phyloP scores from a whole-genome alignment of 2,113 vertebrate genomes.

The Nerophis ophidion region DNA sequence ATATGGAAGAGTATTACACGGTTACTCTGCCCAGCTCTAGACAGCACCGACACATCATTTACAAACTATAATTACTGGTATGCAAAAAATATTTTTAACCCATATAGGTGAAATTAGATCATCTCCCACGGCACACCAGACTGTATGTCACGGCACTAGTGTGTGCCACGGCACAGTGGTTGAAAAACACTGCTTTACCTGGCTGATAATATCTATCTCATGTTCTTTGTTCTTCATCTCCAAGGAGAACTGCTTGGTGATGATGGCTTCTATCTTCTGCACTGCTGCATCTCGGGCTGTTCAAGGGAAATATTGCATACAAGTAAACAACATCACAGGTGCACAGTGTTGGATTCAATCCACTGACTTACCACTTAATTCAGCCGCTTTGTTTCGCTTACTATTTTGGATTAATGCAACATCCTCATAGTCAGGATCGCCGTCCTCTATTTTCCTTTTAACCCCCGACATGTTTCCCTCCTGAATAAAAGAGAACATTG shows the following conservation, averaged over 20 bases:
- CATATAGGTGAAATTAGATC: too few relatives aligned
- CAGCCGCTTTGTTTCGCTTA: conserved; percentile 84
- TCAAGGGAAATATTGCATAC: not conserved
- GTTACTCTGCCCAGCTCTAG: too few relatives aligned
- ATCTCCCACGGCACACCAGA: too few relatives aligned
- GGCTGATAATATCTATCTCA: conserved; percentile 96
- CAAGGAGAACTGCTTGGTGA: conserved; percentile 90
- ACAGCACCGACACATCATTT: too few relatives aligned
- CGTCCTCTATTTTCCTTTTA: conserved; percentile 87
- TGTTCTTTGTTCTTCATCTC: conserved; percentile 99
- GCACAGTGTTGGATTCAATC: not conserved
- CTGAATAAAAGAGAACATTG: not conserved
- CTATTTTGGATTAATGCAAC: conserved; percentile 78
- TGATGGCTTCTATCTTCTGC: conserved; percentile 94
- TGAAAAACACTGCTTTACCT: conserved; percentile 70
- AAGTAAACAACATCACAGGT: conserved; percentile 2
- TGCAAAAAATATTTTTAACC: too few relatives aligned
- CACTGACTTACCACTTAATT: conserved; percentile 80
- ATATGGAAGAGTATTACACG: too few relatives aligned
- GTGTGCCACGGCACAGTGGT: too few relatives aligned
- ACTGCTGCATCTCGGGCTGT: conserved; percentile 90
- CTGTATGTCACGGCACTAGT: too few relatives aligned
- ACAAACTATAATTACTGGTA: too few relatives aligned
- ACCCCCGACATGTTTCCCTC: conserved; percentile 85
- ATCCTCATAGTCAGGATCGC: conserved; percentile 94